Evolutionary conservation across 1,140 invertebrate species (phyloP), one percentile per base, ranked within the genome.

Genomic region (Lethocerus indicus): DNA sequence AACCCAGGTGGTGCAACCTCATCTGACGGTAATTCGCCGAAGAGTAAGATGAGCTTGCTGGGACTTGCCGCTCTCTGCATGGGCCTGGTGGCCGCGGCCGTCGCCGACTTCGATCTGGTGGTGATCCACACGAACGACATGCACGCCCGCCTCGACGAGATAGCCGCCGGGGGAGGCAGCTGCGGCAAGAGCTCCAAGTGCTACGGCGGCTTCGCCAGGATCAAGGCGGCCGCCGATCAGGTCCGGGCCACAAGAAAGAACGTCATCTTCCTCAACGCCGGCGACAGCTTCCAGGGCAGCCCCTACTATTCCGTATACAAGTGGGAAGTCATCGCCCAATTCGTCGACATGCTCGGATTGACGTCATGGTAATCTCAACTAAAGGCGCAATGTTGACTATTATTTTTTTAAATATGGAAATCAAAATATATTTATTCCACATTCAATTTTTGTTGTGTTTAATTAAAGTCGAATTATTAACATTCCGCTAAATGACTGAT

Each of bases 51-150:
- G n/a, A n/a, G n/a, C n/a, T n/a, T n/a, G n/a, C n/a, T n/a, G n/a
- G n/a, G n/a, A n/a, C n/a, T n/a, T n/a, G n/a, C n/a, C n/a, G n/a
- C n/a, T n/a, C n/a, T n/a, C n/a, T 24, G 40, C 40, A 25, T 21
- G n/a, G n/a, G n/a, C 1, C 20, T 21, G 18, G 7, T 42, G 47
- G 35, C 47, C 50, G 43, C 12, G n/a, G 45, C 37, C n/a, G 23
- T n/a, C n/a, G n/a, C 23, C 14, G 47, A 42, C 6, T 52, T 54
- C 37, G 21, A 43, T 20, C 35, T 60, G 24, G 62, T 70, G 13
- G 75, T 92, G 28, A 60, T 93, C 0, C 88, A 92, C 63, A 88
- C 86, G 45, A 93, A 92, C 62, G 88, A 92, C 59, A 84, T 92
- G 73, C 88, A 92, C 58, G 74, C 85, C 0, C 71, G 83, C 24